Evolutionary conservation across 2,888 invertebrate genomes (phyloP).

Genomic region (Prenolepis imparis): DNA sequence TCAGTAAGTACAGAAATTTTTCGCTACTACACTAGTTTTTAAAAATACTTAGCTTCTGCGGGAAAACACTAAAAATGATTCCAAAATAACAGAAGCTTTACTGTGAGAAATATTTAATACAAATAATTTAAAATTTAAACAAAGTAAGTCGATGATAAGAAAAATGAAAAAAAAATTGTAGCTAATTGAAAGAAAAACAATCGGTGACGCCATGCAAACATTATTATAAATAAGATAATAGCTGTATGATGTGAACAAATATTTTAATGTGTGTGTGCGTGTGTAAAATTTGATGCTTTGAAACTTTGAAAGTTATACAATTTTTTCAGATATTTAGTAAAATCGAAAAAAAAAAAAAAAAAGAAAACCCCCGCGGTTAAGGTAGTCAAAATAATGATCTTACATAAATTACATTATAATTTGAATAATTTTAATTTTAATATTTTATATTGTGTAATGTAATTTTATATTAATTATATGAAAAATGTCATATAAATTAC

Average conservation of each 20-base stretch:
- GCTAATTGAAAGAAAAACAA: not conserved
- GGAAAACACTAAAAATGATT: not conserved
- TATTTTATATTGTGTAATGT: not conserved
- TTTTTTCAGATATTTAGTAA: too few relatives aligned
- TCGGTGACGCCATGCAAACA: not conserved
- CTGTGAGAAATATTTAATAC: not conserved
- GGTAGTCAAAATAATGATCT: too few relatives aligned
- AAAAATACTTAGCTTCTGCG: not conserved
- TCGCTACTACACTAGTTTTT: not conserved
- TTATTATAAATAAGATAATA: not conserved
- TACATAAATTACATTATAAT: not conserved
- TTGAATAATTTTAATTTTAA: not conserved
- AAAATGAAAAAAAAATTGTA: not conserved
- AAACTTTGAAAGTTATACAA: too few relatives aligned
- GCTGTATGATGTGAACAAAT: not conserved
- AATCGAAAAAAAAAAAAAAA: too few relatives aligned
- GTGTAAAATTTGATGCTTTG: not conserved
- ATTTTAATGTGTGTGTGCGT: not conserved
- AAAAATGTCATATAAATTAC: not conserved
- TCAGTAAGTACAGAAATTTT: conserved; percentile 45
- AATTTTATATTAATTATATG: not conserved
- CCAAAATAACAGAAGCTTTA: not conserved
- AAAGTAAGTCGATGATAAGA: not conserved
- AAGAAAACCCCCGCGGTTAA: too few relatives aligned
- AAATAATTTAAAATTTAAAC: not conserved